Evolutionary conservation across 2,888 invertebrate species (phyloP).

Genomic region (Dicroscelio sp.): DNA sequence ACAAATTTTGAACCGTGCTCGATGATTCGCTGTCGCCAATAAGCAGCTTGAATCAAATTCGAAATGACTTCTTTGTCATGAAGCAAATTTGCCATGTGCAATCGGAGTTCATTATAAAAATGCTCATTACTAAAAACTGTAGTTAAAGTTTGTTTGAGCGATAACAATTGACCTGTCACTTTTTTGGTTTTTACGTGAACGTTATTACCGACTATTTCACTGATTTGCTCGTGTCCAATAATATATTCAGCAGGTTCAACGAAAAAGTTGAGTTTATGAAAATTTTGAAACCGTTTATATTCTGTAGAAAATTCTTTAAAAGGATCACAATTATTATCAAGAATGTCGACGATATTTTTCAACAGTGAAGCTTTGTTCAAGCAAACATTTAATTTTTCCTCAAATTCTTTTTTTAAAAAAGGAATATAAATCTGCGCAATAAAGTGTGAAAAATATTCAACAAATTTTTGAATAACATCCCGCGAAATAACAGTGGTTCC

Average conservation of each 20-base stretch:
- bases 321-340: slow-evolving; percentile 31
- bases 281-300: slow-evolving; percentile 26
- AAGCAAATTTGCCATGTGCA: neutral
- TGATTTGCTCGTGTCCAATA: too few relatives aligned
- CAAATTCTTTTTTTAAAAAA: slow-evolving; percentile 35
- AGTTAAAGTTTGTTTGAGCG: neutral
- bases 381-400: neutral
- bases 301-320: neutral
- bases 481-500: slow-evolving; percentile 10
- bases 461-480: slow-evolving; percentile 30
- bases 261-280: too few relatives aligned
- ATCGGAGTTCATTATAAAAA: neutral
- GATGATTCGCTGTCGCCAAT: neutral
- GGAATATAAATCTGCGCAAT: slow-evolving; percentile 49
- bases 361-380: neutral
- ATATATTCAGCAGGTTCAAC: too few relatives aligned
- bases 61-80: neutral
- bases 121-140: neutral
- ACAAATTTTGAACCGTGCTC: neutral
- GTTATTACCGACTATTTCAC: too few relatives aligned
- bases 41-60: neutral
- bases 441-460: slow-evolving; percentile 26
- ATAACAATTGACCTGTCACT: neutral
- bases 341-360: neutral
- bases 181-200: too few relatives aligned